Evolutionary conservation across 2,888 invertebrate species (phyloP).

Genomic region (Euphydryas editha): DNA sequence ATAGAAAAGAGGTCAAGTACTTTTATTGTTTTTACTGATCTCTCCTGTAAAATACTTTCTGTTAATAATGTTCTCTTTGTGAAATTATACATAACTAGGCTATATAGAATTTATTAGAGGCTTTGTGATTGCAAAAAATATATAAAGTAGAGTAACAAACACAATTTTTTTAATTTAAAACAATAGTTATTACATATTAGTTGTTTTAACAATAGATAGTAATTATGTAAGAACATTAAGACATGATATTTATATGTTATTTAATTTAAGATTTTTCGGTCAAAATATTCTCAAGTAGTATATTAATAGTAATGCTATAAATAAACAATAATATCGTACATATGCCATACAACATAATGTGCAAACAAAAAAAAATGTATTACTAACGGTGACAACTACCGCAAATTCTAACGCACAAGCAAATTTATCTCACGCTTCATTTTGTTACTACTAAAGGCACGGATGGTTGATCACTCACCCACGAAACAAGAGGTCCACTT

Average conservation of each 20-base stretch:
- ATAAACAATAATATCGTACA: too few species aligned
- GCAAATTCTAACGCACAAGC: constrained; percentile 61
- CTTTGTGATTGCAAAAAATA: neutral
- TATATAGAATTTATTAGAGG: too few species aligned
- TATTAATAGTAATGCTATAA: too few species aligned
- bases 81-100: too few species aligned
- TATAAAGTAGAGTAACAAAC: neutral
- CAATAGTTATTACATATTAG: too few species aligned
- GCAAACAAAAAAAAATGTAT: neutral
- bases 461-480: constrained; percentile 87
- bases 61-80: neutral
- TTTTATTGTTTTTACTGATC: constrained; percentile 38
- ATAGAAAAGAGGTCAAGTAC: constrained; percentile 36
- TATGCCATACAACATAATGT: too few species aligned
- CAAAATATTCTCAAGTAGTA: too few species aligned
- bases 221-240: too few species aligned
- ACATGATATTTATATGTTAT: too few species aligned
- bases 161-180: too few species aligned
- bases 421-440: constrained; percentile 67
- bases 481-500: constrained; percentile 92
- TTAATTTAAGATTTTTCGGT: too few species aligned
- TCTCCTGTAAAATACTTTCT: constrained; percentile 17
- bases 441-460: constrained; percentile 52
- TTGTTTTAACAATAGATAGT: too few species aligned
- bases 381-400: constrained; percentile 22